Percentiles rank a stretch among this genome's conserved stretches.
These are phyloP conservation scores for Clytia hemisphaerica DNA, from an alignment of 30 jellyfish, hydroid and myxozoan genomes.

Conservation along the genomic window DNA sequence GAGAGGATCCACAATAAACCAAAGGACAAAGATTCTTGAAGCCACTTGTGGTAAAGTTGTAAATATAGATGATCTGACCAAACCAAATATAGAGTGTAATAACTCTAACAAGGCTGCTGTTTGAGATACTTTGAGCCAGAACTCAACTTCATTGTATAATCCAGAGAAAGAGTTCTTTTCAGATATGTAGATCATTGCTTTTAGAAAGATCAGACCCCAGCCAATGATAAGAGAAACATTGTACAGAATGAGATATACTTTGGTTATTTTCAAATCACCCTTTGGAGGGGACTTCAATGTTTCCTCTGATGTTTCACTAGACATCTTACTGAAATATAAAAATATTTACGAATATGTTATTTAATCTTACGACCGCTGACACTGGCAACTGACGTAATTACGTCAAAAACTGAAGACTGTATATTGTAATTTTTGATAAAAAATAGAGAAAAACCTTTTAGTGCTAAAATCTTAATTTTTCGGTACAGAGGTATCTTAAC, in stretches of 20 bases:
- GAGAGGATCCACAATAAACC: slow-evolving; percentile 29
- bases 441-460: too few relatives aligned
- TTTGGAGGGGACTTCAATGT: too few relatives aligned
- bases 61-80: slow-evolving; percentile 72
- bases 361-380: too few relatives aligned
- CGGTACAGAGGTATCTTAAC: too few relatives aligned
- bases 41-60: slow-evolving; percentile 63
- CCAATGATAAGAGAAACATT: slow-evolving; percentile 50
- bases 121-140: slow-evolving; percentile 65
- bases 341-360: too few relatives aligned
- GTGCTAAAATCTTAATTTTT: too few relatives aligned
- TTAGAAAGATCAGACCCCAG: slow-evolving; percentile 56
- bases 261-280: too few relatives aligned
- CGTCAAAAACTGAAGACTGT: too few relatives aligned
- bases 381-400: too few relatives aligned
- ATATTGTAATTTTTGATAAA: too few relatives aligned
- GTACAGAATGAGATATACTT: slow-evolving; percentile 51
- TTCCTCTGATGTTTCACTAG: too few relatives aligned
- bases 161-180: slow-evolving; percentile 14
- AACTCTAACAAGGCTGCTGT: slow-evolving; percentile 83
- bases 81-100: slow-evolving; percentile 46
- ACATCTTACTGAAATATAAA: too few relatives aligned
- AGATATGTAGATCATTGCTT: slow-evolving; percentile 1
- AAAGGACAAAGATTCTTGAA: slow-evolving; percentile 70
- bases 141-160: slow-evolving; percentile 40